A percentile compares a stretch with the other conserved stretches of the same genome.
Evolutionary conservation across 2,888 invertebrate species (phyloP).

Genomic region (Lasioglossum calceatum): DNA sequence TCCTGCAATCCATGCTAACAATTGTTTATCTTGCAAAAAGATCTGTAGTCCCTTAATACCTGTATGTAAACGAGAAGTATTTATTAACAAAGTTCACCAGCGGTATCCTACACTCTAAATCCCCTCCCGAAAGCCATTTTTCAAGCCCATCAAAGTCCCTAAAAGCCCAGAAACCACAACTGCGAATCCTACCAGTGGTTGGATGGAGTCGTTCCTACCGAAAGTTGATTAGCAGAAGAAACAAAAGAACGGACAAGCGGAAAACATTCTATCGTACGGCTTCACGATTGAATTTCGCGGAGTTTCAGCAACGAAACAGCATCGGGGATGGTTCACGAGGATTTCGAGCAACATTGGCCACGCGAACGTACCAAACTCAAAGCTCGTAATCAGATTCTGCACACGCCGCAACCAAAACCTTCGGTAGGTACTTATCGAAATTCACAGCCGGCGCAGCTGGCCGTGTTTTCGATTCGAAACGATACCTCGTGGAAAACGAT

Average conservation of each 20-base stretch:
- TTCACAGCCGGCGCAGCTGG: background rate
- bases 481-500: conserved; percentile 32
- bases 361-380: background rate
- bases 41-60: too few relatives aligned
- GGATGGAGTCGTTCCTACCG: background rate
- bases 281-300: conserved; percentile 48
- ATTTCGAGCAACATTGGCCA: background rate
- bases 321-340: background rate
- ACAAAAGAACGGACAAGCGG: conserved; percentile 1
- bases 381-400: background rate
- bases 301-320: conserved; percentile 13
- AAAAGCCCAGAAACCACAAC: background rate
- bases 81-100: background rate
- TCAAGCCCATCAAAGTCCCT: background rate
- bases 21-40: too few relatives aligned
- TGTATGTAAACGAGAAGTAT: background rate
- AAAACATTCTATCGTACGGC: conserved; percentile 31
- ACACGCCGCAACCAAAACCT: background rate
- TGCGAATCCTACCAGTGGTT: background rate
- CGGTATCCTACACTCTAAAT: background rate
- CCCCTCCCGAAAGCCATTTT: background rate
- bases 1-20: too few relatives aligned
- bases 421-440: conserved; percentile 3
- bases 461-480: conserved; percentile 32
- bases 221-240: conserved; percentile 10